Conservation (phyloP, 2,797 vertebrate species). For the Tenualosa ilisha region DNA sequence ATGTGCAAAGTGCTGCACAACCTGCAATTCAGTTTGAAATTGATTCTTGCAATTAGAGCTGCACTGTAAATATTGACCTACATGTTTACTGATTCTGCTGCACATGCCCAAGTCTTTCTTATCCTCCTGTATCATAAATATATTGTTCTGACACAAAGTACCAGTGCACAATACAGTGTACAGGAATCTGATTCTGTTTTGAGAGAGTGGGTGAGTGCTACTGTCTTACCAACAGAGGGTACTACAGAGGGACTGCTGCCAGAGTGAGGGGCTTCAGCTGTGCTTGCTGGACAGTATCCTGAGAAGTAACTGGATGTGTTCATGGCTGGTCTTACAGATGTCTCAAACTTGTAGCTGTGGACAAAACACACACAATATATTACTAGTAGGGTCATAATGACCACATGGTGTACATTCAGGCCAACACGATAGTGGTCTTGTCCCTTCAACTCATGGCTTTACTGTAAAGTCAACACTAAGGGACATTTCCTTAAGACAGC, state of each 20-base stretch:
- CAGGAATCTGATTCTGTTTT: not conserved
- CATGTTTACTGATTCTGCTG: too few relatives aligned
- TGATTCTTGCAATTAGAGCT: too few relatives aligned
- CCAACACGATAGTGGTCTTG: not conserved
- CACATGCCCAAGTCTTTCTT: not conserved
- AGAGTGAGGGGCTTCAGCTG: conserved; percentile 47
- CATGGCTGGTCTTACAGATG: conserved; percentile 71
- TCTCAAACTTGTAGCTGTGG: conserved; percentile 84
- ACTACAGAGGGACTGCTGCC: conserved; percentile 53
- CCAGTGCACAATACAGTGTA: not conserved
- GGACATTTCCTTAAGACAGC: too few relatives aligned
- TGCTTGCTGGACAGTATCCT: conserved; percentile 73
- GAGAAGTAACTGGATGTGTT: conserved; percentile 80
- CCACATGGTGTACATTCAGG: too few relatives aligned
- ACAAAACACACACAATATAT: conserved; percentile 54
- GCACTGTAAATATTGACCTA: too few relatives aligned
- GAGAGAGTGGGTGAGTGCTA: not conserved
- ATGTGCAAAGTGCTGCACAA: not conserved
- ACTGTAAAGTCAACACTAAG: too few relatives aligned
- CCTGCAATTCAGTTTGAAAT: not conserved
- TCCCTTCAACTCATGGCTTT: too few relatives aligned
- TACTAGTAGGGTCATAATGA: not conserved
- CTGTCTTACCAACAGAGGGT: conserved; percentile 22
- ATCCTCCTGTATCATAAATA: not conserved
- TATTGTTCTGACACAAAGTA: not conserved